Base-by-base conservation (phyloP, 2,797 vertebrate genomes). In the Lepilemur ruficaudatus region DNA sequence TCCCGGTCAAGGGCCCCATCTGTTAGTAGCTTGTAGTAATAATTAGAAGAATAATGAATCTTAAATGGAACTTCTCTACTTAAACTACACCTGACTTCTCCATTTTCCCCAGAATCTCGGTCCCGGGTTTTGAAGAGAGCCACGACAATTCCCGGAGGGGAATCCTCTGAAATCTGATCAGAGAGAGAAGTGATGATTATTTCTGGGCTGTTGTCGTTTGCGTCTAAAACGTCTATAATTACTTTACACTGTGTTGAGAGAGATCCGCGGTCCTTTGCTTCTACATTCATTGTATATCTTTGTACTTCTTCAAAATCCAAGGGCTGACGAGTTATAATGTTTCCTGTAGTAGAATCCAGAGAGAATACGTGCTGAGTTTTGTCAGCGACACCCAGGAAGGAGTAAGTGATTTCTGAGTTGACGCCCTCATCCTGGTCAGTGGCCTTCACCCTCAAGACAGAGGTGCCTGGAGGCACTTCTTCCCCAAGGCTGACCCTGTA, bases 41-140 rank as follows among this genome's bases (percentile, higher is more conserved):
- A 99, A 75, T 98, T 98, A 43, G 99, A 98, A 25, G 99, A 99
- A 0, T 93, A 96, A 89, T 98, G 97, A 59, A 99, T 97, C 94
- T 97, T 98, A 95, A 99, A 99, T 0, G 99, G 99, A 1, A 97
- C 22, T 15, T 65, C 38, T 79, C 65, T 65, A 11, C 72, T 69
- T 83, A 98, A 59, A 22, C 93, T 97, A 93, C 99, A 98, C 6
- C 8, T 84, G 46, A 99, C 98, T 8, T 99, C 97, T 82, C 99
- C 99, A 1, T 99, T 99, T 93, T 97, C 98, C 0, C 98, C 98
- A 0, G 98, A 98, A 94, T 99, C 99, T 91, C 87, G 97, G 97
- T 99, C 99, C 48, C 98, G 98, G 7, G 99, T 98, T 81, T 98
- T 99, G 28, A 99, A 98, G 15, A 99, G 97, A 6, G 98, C 99